A percentile compares a stretch with the other conserved stretches of the same genome.
Evolutionary conservation across 2,113 vertebrate species (phyloP).

Genomic region (Chaetodon trifascialis): DNA sequence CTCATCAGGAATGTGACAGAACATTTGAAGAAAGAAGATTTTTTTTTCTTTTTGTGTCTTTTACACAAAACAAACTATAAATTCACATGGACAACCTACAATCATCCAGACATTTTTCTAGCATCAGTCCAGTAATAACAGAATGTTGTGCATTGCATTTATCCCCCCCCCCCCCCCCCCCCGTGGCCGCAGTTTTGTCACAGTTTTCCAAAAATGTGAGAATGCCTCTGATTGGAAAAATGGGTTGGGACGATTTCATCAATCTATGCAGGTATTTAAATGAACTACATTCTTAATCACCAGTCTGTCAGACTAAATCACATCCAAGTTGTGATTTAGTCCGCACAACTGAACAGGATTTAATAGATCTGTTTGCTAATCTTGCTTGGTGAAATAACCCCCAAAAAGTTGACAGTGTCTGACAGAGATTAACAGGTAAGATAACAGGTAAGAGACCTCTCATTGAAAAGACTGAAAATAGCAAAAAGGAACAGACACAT

Average conservation of each 20-base stretch:
- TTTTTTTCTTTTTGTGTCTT: background rate
- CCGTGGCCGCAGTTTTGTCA: constrained; percentile 8
- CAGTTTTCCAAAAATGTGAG: background rate
- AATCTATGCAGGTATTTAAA: background rate
- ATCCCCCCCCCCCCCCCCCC: background rate
- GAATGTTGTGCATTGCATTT: background rate
- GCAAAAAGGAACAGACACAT: background rate
- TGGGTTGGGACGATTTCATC: background rate
- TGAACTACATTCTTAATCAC: background rate
- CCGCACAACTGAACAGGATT: background rate
- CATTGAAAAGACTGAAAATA: background rate
- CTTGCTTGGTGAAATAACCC: background rate
- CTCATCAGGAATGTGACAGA: background rate
- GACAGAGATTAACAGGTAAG: background rate
- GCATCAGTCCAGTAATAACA: constrained; percentile 5
- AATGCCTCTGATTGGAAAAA: constrained; percentile 1
- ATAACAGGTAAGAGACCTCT: background rate
- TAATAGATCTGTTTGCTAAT: background rate
- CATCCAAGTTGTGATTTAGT: background rate
- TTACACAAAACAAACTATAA: background rate
- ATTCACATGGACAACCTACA: constrained; percentile 1
- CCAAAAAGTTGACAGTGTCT: background rate
- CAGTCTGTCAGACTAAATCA: background rate
- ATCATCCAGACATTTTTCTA: background rate
- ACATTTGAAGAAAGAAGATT: background rate